phyloP scores from a whole-genome alignment of 53 echinoderm and acorn worm genomes.

The Holothuria scabra region DNA sequence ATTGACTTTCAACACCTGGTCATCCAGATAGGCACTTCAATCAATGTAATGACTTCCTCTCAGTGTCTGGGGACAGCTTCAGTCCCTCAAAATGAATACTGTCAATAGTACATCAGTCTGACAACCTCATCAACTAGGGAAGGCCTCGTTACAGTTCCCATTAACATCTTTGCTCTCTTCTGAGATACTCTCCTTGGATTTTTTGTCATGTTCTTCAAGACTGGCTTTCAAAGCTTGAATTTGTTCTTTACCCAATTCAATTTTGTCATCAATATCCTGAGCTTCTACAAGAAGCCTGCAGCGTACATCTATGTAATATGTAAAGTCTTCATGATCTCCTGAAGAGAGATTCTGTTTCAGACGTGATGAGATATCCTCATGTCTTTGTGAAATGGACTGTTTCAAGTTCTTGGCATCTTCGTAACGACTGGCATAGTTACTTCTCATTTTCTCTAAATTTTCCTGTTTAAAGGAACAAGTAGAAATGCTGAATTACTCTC shows the following conservation, averaged over 20 bases:
- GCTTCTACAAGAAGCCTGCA: conserved; percentile 75
- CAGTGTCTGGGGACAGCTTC: too few species aligned
- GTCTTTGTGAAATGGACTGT: conserved; percentile 76
- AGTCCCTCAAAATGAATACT: background rate
- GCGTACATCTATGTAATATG: conserved; percentile 68
- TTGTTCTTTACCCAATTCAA: conserved; percentile 86
- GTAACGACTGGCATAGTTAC: conserved; percentile 67
- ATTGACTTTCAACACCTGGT: too few species aligned
- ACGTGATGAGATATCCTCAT: conserved; percentile 67
- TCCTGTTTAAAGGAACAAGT: conserved; percentile 26
- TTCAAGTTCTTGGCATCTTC: conserved; percentile 93
- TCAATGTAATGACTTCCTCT: too few species aligned
- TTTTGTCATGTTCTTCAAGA: conserved; percentile 51
- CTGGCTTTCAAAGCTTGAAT: conserved; percentile 83
- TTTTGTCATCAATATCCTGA: conserved; percentile 86
- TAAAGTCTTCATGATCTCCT: conserved; percentile 85
- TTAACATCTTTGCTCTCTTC: conserved; percentile 22
- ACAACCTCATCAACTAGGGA: conserved; percentile 17
- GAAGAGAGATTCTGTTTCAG: conserved; percentile 69
- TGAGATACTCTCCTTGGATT: conserved; percentile 1
- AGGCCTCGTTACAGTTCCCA: conserved; percentile 32
- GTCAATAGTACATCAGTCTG: background rate
- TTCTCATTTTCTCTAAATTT: conserved; percentile 79
- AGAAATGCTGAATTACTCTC: too few species aligned
- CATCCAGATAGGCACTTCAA: too few species aligned